Base-by-base conservation (phyloP, 2,113 vertebrate genomes). In the Copsychus sechellarum region DNA sequence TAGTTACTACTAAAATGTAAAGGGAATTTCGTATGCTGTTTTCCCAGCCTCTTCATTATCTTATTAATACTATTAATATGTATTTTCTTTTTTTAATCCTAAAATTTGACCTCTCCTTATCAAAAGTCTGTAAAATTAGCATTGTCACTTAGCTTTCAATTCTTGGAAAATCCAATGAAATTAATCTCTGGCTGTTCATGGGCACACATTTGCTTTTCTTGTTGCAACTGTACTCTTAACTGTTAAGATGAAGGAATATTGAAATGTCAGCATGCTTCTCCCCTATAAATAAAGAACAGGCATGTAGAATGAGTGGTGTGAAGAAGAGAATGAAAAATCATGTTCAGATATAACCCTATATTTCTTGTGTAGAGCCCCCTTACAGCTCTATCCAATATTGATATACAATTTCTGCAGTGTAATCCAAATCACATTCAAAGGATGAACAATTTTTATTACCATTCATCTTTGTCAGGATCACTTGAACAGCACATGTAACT, bases 211-310 rank as follows among this genome's bases (percentile, higher is more conserved):
- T 87, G 73, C 58, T 91, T 91, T 88, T 90, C 78, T 91, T 73
- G 33, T 48, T 82, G 71, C 91, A 91, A 87, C 85, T 93, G 31
- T 91, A 61, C 31, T 62, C 38, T 93, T 89, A 95, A 76, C 78
- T 33, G 45, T 87, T 65, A 70, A 94, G 74, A 65, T 72, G 58
- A 91, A 90, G 84, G 34, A 73, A 85, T 94, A 93, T 66, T 90
- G 87, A 94, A 94, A 92, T 90, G 78, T 73, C 84, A 90, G 81
- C 81, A 58, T 92, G 74, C 84, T 91, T 89, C 62, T 90, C 91
- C 74, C 87, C 79, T 90, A 94, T 93, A 95, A 97, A 96, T 95
- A 96, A 95, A 97, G 74, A 95, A 65, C 38, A 94, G 47, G 54
- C 87, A 82, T 3, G 5, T 77, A 80, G 71, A 90, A 34, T 73